phyloP scores from a whole-genome alignment of 2,113 vertebrate genomes.

The Anas platyrhynchos region DNA sequence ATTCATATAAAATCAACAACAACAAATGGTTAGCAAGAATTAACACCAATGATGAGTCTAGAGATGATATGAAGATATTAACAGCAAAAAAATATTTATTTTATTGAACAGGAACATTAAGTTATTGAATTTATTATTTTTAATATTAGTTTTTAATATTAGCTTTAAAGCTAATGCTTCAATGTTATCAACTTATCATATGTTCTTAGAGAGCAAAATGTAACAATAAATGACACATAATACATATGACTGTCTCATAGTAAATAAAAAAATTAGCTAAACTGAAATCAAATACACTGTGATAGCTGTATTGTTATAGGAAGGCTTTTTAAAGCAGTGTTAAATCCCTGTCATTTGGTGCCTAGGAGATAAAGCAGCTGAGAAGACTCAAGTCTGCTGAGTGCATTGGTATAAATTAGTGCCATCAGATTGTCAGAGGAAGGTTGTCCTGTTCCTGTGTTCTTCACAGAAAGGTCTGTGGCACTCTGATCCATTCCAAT shows the following conservation, averaged over 20 bases:
- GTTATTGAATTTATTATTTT: not conserved
- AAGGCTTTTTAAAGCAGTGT: not conserved
- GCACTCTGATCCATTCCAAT: not conserved
- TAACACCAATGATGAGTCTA: not conserved
- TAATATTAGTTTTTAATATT: not conserved
- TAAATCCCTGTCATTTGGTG: not conserved
- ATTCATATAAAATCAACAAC: not conserved
- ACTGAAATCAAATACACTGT: not conserved
- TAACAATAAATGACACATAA: not conserved
- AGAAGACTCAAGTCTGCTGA: not conserved
- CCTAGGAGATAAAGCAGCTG: not conserved
- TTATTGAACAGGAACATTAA: not conserved
- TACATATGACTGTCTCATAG: not conserved
- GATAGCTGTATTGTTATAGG: not conserved
- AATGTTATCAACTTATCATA: not conserved
- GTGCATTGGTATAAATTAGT: not conserved
- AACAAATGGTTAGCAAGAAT: not conserved
- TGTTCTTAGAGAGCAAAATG: not conserved
- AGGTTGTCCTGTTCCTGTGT: not conserved
- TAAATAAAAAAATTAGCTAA: not conserved
- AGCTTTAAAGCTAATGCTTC: not conserved
- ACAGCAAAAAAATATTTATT: not conserved
- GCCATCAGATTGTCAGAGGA: not conserved
- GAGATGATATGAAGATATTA: not conserved
- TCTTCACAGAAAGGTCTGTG: not conserved